Conservation (phyloP, 92 coral and sea anemone genomes). For the Zoanthus sansibaricus region DNA sequence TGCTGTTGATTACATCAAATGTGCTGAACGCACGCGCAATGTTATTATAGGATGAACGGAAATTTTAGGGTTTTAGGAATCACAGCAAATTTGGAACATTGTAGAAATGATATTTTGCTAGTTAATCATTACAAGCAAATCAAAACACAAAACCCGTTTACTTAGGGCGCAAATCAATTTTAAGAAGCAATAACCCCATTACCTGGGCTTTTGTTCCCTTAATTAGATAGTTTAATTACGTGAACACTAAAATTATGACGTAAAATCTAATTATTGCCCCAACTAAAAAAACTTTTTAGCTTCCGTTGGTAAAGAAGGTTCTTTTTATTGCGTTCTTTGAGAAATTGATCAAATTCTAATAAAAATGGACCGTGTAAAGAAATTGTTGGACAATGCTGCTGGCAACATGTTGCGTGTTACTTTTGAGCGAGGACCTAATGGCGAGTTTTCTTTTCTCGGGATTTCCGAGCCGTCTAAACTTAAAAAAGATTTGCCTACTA, state of each 20-base stretch:
- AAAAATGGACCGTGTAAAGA: constrained; percentile 33
- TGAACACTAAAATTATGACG: constrained; percentile 37
- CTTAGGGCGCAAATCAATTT: not conserved
- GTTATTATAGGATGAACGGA: too few relatives aligned
- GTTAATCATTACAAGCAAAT: too few relatives aligned
- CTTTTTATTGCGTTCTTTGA: not conserved
- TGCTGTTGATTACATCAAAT: too few relatives aligned
- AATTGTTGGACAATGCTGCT: constrained; percentile 25
- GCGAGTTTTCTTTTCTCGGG: constrained; percentile 22
- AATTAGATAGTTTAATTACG: constrained; percentile 5
- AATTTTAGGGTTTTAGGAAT: too few relatives aligned
- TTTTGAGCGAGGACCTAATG: constrained; percentile 36
- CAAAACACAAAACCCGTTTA: too few relatives aligned
- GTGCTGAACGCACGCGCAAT: too few relatives aligned
- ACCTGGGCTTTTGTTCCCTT: not conserved
- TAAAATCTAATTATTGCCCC: not conserved
- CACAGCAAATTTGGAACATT: too few relatives aligned
- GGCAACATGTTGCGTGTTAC: constrained; percentile 34
- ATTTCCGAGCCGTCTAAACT: not conserved
- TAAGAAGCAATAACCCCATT: not conserved
- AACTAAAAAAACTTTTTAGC: constrained; percentile 9
- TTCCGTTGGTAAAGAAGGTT: constrained; percentile 25
- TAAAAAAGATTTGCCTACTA: not conserved
- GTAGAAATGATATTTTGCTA: too few relatives aligned
- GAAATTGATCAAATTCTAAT: not conserved